Evolutionary conservation across 2,888 invertebrate species (phyloP), one percentile per base, ranked within the genome.

Genomic region (Andricus quercusramuli): DNA sequence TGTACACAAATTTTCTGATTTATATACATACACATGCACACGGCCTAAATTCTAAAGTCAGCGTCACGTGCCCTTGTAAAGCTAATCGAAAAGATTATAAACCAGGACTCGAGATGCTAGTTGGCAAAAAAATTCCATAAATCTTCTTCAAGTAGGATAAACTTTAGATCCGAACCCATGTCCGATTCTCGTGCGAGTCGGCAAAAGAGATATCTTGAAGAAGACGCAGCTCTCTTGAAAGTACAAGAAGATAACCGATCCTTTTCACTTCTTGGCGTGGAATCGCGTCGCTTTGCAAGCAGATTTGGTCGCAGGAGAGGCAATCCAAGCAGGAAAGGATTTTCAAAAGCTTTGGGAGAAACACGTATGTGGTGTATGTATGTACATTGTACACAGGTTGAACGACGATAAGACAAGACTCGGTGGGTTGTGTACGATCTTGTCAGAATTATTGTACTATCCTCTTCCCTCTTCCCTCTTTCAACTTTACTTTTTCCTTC

Each of bases 171-270:
- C 2, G 44, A 68, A 68, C 41, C 17, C 68, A 25, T 68, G 68
- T 68, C 68, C 68, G 17, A 44, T 68, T 68, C 47, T 47, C 25
- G 25, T 17, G 47, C 47, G 44, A 68, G 68, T 68, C 22, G 68
- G 15, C 22, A 44, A 25, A 44, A 68, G 44, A 47, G 68, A 68
- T 68, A 68, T 68, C 68, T 47, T 22, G 11, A 37, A 25, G 22
- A 22, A 68, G 17, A 68, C 47, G 41, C 47, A 41, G 22, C 41
- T 41, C 68, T 68, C 68, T 68, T 15, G 68, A 68, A 68, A 25
- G 25, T 68, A 68, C 44, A 68, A 44, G 47, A 68, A 68, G 22
- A 68, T 68, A 68, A 41, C 67, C 67, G 22, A 41, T 67, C 44
- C 25, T 68, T 68, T 68, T 25, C 47, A 68, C 68, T 68, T 68